Percentiles rank a stretch among this genome's conserved stretches.
Evolutionary conservation across 2,113 vertebrate genomes (phyloP).

Genomic region (Oryctolagus cuniculus): DNA sequence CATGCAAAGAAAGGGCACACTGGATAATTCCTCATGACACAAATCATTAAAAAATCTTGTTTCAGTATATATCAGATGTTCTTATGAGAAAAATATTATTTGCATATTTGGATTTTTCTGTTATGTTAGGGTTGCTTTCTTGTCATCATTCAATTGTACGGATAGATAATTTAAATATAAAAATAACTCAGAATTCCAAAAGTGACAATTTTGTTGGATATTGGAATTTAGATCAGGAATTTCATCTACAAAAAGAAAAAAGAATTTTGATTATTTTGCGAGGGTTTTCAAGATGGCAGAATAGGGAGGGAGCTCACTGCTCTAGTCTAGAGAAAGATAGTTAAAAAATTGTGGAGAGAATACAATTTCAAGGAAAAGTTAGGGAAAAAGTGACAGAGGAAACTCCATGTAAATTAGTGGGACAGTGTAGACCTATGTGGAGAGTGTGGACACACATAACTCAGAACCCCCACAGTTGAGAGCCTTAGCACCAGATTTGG

Average conservation of each 20-base stretch:
- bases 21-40: background rate
- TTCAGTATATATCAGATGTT: background rate
- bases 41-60: background rate
- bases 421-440: too few species aligned
- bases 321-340: too few species aligned
- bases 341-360: too few species aligned
- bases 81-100: background rate
- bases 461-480: too few species aligned
- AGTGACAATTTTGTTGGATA: background rate
- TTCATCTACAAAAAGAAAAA: constrained; percentile 40
- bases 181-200: constrained; percentile 10
- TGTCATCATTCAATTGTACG: background rate
- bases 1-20: background rate
- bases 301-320: too few species aligned
- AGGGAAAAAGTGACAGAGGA: too few species aligned
- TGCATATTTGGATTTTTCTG: background rate
- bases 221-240: background rate
- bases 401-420: too few species aligned
- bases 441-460: too few species aligned
- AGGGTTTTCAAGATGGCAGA: too few species aligned
- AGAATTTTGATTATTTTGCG: too few species aligned
- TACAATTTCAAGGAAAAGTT: too few species aligned
- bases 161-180: constrained; percentile 18
- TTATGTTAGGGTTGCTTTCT: background rate
- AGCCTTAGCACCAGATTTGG: too few species aligned